These are phyloP conservation scores for Synanthedon myopaeformis DNA, from an alignment of 2,888 invertebrate genomes.

Conservation along the genomic window DNA sequence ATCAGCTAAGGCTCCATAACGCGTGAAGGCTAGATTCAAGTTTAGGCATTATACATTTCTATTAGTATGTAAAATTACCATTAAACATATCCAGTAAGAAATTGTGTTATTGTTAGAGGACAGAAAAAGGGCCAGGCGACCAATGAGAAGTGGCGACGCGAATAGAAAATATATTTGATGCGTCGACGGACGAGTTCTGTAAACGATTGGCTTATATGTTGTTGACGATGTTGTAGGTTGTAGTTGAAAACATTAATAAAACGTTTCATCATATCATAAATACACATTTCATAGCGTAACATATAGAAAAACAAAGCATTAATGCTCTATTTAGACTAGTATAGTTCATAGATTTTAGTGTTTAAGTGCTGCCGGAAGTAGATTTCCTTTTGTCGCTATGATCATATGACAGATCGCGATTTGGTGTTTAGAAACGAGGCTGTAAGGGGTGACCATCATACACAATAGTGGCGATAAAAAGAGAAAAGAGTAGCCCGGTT, in stretches of 20 bases:
- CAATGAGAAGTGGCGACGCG: no score
- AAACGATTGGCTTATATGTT: neutral
- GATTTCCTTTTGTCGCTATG: slow-evolving; percentile 6
- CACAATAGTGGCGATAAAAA: neutral
- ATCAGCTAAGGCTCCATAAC: neutral
- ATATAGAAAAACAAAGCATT: slow-evolving; percentile 53
- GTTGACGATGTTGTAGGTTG: neutral
- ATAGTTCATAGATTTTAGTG: slow-evolving; percentile 10
- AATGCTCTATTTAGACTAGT: slow-evolving; percentile 44
- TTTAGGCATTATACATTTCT: neutral
- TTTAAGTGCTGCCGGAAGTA: slow-evolving; percentile 37
- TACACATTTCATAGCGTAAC: slow-evolving; percentile 62
- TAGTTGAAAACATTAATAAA: slow-evolving; percentile 30
- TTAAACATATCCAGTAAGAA: slow-evolving; percentile 56
- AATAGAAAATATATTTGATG: no score
- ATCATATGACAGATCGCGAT: no score
- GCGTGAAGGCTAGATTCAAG: neutral
- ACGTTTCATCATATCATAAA: slow-evolving; percentile 61
- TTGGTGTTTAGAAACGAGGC: neutral
- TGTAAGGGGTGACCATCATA: neutral
- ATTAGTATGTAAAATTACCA: slow-evolving; percentile 39
- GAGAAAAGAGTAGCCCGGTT: no score
- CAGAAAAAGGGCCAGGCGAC: neutral
- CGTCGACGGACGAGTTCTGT: no score
- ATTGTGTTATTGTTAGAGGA: slow-evolving; percentile 7